Base-by-base conservation (phyloP, 1,140 invertebrate species). In the Polypedilum pembai region DNA sequence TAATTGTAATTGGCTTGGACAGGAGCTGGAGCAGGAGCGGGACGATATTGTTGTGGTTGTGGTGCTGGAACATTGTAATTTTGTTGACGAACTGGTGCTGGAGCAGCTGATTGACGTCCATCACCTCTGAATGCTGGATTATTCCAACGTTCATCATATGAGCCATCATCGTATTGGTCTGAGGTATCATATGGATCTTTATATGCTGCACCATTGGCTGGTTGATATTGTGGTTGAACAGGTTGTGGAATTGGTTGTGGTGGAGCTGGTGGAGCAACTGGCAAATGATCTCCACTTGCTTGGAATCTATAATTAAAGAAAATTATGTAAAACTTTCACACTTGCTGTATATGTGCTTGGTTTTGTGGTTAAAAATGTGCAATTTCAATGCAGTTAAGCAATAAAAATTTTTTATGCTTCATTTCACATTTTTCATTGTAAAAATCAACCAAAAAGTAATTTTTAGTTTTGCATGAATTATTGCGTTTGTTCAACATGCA, bases 271-370 rank as follows among this genome's bases (percentile, higher is more conserved):
- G 89, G 86, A 24, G 87, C 85, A 45, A 86, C 85, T 0, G 90
- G 92, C 78, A 94, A 87, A 80, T 92, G 91, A 79, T 93, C 92
- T 65, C 92, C 92, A 40, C 85, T 85, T 3, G 92, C 90, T 83
- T 90, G 85, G 84, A 90, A 90, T 76, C 88, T 82, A 65, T 69
- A 73, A 10, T 18, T 66, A 20, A 41, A 74, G 24, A 74, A 63
- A 66, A 69, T 69, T 69, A 69, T 69, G 65, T 10, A 69, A 69
- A 69, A 18, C 65, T 21, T 20, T 69, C 18, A 69, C 65, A 18
- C 65, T 3, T 8, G 5, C 65, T 69, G 17, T 8, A 56, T 56
- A 45, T 10, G 40, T 45, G 41, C n/a, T n/a, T n/a, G 45, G 4
- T 4, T 56, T 33, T 33, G 24, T 33, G 24, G 24, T 5, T 33